Percentiles rank a stretch among this genome's conserved stretches.
Conservation (phyloP, 2,888 invertebrate species). For the Caenorhabditis uteleia region DNA sequence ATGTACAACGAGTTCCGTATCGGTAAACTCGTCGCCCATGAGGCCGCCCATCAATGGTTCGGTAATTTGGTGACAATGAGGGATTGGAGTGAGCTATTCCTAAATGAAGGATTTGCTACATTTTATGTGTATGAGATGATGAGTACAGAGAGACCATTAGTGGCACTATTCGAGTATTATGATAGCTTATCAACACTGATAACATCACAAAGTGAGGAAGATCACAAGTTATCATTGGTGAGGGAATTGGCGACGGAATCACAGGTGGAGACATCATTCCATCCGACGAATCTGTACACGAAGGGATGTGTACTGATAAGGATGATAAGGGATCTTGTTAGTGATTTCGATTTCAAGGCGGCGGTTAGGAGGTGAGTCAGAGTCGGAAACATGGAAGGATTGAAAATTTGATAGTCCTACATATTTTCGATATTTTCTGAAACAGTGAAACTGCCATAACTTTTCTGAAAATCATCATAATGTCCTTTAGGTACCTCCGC, state of each 20-base stretch:
- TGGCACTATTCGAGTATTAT: constrained; percentile 62
- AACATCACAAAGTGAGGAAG: constrained; percentile 29
- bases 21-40: constrained; percentile 71
- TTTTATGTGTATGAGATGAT: constrained; percentile 68
- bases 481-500: constrained; percentile 47
- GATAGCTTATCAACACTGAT: constrained; percentile 19
- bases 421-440: too few species aligned
- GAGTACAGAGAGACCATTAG: constrained; percentile 52
- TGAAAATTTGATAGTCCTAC: neutral
- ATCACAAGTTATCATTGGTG: constrained; percentile 46
- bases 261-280: constrained; percentile 83
- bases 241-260: constrained; percentile 84
- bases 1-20: constrained; percentile 62
- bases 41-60: constrained; percentile 71
- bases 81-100: constrained; percentile 70
- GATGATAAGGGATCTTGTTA: constrained; percentile 64
- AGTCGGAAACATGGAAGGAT: neutral
- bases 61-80: constrained; percentile 70
- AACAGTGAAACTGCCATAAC: too few species aligned
- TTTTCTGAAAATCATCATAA: too few species aligned
- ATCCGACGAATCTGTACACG: constrained; percentile 70
- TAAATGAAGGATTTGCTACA: constrained; percentile 70
- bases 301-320: constrained; percentile 66
- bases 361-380: constrained; percentile 52
- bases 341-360: constrained; percentile 56